phyloP scores from a whole-genome alignment of 2,888 invertebrate genomes.

The Ormyrus pomaceus region DNA sequence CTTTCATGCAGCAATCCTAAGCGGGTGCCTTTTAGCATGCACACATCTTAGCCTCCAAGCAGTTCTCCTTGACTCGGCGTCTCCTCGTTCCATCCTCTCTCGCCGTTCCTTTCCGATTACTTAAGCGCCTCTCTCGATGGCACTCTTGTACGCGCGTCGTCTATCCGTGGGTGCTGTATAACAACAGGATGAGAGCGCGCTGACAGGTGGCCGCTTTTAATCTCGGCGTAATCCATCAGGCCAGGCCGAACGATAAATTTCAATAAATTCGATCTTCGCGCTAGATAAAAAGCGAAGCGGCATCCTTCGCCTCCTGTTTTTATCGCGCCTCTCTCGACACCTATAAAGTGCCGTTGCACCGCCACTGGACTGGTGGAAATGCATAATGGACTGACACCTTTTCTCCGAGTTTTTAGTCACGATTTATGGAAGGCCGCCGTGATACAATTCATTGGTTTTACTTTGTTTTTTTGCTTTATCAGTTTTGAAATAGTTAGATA shows the following conservation, averaged over 20 bases:
- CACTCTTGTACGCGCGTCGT: too few relatives aligned
- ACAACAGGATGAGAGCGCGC: not conserved
- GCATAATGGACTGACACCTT: slow-evolving; percentile 1
- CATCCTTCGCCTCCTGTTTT: not conserved
- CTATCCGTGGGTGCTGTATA: not conserved
- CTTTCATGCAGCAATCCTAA: too few relatives aligned
- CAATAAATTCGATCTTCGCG: slow-evolving; percentile 35
- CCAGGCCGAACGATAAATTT: slow-evolving; percentile 26
- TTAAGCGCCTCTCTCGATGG: slow-evolving; percentile 12
- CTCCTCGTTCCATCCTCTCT: slow-evolving; percentile 26
- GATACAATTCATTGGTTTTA: too few relatives aligned
- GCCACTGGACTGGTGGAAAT: not conserved
- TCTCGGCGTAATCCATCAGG: slow-evolving; percentile 23
- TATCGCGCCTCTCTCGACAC: not conserved
- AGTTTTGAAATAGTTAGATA: too few relatives aligned
- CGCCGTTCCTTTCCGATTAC: slow-evolving; percentile 51
- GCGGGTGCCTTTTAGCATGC: too few relatives aligned
- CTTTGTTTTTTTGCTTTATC: too few relatives aligned
- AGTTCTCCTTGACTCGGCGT: slow-evolving; percentile 55
- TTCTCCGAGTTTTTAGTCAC: not conserved
- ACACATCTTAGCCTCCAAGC: not conserved
- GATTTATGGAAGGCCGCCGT: not conserved
- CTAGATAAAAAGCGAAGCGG: slow-evolving; percentile 1
- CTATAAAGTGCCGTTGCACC: too few relatives aligned
- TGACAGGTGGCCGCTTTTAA: slow-evolving; percentile 34